phyloP scores from a whole-genome alignment of 1,140 invertebrate genomes.

The Platorchestia sp. region DNA sequence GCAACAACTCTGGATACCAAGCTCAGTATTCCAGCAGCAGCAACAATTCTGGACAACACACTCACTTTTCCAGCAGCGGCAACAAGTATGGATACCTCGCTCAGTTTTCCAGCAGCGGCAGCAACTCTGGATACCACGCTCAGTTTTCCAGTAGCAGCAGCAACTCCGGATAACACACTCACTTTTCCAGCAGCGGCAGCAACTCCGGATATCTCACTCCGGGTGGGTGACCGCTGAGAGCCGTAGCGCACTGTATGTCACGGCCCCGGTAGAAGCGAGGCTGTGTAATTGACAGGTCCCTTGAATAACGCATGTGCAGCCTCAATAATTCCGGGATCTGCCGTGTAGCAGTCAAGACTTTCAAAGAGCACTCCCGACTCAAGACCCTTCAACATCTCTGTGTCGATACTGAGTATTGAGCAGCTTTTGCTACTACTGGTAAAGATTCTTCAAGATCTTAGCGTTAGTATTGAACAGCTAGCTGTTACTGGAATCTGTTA shows the following conservation, averaged over 20 bases:
- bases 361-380: not conserved
- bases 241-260: not conserved
- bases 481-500: not conserved
- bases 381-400: not conserved
- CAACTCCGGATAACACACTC: too few relatives aligned
- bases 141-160: too few relatives aligned
- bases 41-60: too few relatives aligned
- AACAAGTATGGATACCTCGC: too few relatives aligned
- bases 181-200: too few relatives aligned
- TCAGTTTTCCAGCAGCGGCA: not conserved
- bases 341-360: not conserved
- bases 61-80: too few relatives aligned
- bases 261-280: not conserved
- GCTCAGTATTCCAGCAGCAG: too few relatives aligned
- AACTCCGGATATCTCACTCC: not conserved
- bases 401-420: not conserved
- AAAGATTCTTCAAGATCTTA: not conserved
- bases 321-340: conserved; percentile 5
- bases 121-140: too few relatives aligned
- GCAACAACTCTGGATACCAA: too few relatives aligned
- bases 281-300: conserved; percentile 52
- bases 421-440: not conserved
- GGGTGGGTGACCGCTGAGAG: not conserved
- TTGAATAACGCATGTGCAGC: conserved; percentile 37
- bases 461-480: not conserved